Conservation (phyloP, 2,113 vertebrate species). For the Prionailurus viverrinus region DNA sequence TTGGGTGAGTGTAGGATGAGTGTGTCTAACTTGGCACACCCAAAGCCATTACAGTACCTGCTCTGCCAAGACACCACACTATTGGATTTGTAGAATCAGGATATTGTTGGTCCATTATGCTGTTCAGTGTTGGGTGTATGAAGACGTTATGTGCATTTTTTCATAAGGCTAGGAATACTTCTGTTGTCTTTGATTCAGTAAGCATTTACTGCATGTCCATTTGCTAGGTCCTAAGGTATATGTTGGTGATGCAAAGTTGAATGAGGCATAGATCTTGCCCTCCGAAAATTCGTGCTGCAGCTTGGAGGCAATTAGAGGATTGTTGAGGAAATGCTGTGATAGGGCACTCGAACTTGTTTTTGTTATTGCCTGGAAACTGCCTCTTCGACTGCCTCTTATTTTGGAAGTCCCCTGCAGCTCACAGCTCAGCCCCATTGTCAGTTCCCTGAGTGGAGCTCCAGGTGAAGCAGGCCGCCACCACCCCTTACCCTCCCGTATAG, state of each 20-base stretch:
- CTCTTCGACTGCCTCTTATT: not conserved
- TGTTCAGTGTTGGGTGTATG: not conserved
- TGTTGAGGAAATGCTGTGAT: not conserved
- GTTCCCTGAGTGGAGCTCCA: not conserved
- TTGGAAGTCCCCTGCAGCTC: not conserved
- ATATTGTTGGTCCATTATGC: not conserved
- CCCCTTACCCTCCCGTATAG: accelerated
- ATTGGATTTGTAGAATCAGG: not conserved
- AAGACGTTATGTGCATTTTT: not conserved
- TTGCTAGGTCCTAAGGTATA: not conserved
- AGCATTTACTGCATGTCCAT: not conserved
- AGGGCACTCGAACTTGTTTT: not conserved
- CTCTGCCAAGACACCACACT: not conserved
- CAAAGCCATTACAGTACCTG: accelerated
- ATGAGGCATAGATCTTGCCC: not conserved
- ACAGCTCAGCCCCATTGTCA: not conserved
- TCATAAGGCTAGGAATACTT: not conserved
- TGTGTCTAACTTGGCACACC: not conserved
- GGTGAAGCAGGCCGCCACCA: not conserved
- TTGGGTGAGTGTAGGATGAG: not conserved
- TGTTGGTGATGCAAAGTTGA: not conserved
- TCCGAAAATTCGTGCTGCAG: not conserved
- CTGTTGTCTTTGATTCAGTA: not conserved
- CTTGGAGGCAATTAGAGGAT: not conserved
- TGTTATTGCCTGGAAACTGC: not conserved